Evolutionary conservation across 2,888 invertebrate species (phyloP).

Genomic region (Anoplius nigerrimus): DNA sequence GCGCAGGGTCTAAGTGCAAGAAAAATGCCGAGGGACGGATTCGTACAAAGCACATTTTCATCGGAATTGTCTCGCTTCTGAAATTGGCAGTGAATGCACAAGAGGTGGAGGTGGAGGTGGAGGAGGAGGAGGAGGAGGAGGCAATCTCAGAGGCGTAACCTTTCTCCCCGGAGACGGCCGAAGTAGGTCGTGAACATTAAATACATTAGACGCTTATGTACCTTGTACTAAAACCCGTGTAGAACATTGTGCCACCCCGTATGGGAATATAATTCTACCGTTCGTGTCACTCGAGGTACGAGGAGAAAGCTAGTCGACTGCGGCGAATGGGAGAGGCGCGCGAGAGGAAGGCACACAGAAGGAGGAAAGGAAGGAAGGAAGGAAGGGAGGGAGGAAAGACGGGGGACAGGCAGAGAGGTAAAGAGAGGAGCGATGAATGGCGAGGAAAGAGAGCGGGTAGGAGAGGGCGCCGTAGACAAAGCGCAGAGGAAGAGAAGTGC

Average conservation of each 20-base stretch:
- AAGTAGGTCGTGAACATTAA: conserved; percentile 53
- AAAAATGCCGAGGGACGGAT: neutral
- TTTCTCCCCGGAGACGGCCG: conserved; percentile 36
- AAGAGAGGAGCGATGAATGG: neutral
- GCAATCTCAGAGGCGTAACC: conserved; percentile 28
- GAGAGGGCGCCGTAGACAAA: neutral
- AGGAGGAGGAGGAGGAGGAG: too few species aligned
- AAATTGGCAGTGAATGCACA: conserved; percentile 38
- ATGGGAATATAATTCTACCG: conserved; percentile 42
- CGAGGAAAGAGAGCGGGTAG: conserved; percentile 3
- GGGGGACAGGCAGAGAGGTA: conserved; percentile 6
- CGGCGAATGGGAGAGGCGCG: neutral
- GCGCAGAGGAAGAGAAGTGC: conserved; percentile 2
- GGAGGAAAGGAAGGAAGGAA: conserved; percentile 7
- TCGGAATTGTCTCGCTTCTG: neutral
- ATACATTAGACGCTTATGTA: conserved; percentile 33
- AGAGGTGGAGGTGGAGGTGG: conserved; percentile 24
- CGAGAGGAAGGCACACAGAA: conserved; percentile 11
- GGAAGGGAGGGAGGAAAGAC: conserved; percentile 17
- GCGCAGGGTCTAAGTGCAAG: neutral
- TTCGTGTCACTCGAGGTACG: conserved; percentile 31
- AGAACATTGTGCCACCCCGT: conserved; percentile 25
- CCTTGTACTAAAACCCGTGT: conserved; percentile 32
- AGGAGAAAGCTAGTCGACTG: conserved; percentile 11
- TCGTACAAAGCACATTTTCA: neutral